Percentiles rank a stretch among this genome's conserved stretches.
phyloP scores from a whole-genome alignment of 2,797 vertebrate genomes.

The Cuniculus paca region DNA sequence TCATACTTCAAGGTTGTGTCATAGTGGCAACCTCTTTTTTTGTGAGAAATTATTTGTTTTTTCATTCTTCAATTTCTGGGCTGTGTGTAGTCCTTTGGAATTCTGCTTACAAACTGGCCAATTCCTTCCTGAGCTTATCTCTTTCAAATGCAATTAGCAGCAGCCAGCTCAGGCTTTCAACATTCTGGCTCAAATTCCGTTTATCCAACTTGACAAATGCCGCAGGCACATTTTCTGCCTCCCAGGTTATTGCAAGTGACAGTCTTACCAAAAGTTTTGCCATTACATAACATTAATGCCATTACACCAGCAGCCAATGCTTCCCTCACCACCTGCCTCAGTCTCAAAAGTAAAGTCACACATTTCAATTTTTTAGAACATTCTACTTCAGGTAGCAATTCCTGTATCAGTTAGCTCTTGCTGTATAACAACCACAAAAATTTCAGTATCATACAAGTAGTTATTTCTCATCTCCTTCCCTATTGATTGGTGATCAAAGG shows the following conservation, averaged over 20 bases:
- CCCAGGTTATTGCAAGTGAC: background rate
- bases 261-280: background rate
- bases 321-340: background rate
- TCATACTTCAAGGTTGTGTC: background rate
- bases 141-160: slow-evolving; percentile 28
- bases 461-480: background rate
- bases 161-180: background rate
- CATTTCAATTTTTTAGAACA: background rate
- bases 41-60: slow-evolving; percentile 44
- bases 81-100: background rate
- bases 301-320: background rate
- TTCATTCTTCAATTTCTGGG: background rate
- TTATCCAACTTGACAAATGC: slow-evolving; percentile 52
- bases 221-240: slow-evolving; percentile 7
- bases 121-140: background rate
- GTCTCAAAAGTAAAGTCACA: background rate
- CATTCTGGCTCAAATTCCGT: background rate
- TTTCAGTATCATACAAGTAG: background rate
- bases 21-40: background rate
- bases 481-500: background rate
- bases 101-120: background rate
- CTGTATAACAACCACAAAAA: background rate
- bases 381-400: background rate
- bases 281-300: background rate
- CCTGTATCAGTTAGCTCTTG: background rate